Percentiles rank a stretch among this genome's conserved stretches.
Evolutionary conservation across 1,140 invertebrate species (phyloP).

Genomic region (Microplitis demolitor): DNA sequence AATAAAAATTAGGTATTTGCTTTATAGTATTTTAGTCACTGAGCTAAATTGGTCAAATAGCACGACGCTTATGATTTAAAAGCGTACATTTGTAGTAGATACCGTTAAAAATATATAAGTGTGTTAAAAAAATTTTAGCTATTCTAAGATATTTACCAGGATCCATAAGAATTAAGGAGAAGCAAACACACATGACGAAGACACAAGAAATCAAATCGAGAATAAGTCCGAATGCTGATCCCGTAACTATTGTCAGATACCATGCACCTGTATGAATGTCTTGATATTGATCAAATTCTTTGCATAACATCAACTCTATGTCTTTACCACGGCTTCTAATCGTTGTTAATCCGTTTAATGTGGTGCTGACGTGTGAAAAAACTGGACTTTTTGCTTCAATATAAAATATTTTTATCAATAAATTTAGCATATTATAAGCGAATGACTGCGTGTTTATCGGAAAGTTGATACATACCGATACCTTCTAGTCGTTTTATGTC

Average conservation of each 20-base stretch:
- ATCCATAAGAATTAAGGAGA: slow-evolving; percentile 55
- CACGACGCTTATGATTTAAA: too few species aligned
- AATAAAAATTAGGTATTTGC: neutral
- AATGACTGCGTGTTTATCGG: too few species aligned
- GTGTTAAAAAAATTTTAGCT: too few species aligned
- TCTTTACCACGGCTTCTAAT: slow-evolving; percentile 73
- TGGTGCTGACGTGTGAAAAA: slow-evolving; percentile 81
- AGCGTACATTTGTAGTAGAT: too few species aligned
- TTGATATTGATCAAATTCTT: slow-evolving; percentile 72
- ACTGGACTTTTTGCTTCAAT: slow-evolving; percentile 75
- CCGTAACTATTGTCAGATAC: slow-evolving; percentile 66
- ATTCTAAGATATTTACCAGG: slow-evolving; percentile 35
- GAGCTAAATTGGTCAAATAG: too few species aligned
- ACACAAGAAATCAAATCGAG: slow-evolving; percentile 42
- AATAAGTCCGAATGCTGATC: slow-evolving; percentile 61
- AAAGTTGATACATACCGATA: slow-evolving; percentile 48
- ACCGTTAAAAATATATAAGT: too few species aligned
- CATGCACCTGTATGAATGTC: slow-evolving; percentile 70
- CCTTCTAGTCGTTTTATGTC: slow-evolving; percentile 66
- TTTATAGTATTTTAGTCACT: too few species aligned
- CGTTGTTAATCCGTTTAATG: slow-evolving; percentile 78
- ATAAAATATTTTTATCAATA: neutral
- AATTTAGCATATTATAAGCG: neutral
- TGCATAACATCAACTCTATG: slow-evolving; percentile 67
- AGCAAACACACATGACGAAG: slow-evolving; percentile 45